Conservation (phyloP, 2,797 vertebrate genomes). For the Thunnus albacares region DNA sequence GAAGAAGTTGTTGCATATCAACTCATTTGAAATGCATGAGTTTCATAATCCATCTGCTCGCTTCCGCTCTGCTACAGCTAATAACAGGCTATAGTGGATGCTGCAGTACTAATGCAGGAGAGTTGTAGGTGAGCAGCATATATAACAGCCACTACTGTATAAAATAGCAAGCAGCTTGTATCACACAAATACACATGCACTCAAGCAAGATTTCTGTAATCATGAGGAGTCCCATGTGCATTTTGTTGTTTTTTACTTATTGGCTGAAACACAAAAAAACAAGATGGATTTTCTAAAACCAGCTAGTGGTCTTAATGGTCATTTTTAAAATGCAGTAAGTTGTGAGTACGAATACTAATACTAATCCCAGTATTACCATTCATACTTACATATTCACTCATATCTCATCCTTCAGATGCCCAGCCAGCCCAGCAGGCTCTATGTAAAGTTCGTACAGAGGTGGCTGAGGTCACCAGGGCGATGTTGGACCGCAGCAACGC, state of each 20-base stretch:
- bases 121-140: background rate
- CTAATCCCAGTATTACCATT: background rate
- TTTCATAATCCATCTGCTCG: background rate
- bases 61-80: background rate
- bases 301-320: background rate
- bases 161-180: background rate
- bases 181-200: constrained; percentile 16
- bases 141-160: background rate
- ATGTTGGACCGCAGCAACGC: constrained; percentile 96
- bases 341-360: background rate
- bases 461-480: constrained; percentile 93
- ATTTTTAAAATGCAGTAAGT: background rate
- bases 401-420: constrained; percentile 74
- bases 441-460: constrained; percentile 95
- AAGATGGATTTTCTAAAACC: background rate
- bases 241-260: constrained; percentile 14
- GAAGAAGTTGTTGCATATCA: background rate
- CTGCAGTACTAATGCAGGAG: background rate
- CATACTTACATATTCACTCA: constrained; percentile 13
- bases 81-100: background rate
- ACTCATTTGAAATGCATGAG: constrained; percentile 14
- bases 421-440: constrained; percentile 93
- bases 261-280: constrained; percentile 1
- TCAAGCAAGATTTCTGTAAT: constrained; percentile 19
- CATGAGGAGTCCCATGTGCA: constrained; percentile 11